Conservation (phyloP, 2,888 invertebrate genomes). For the Lysandra bellargus region DNA sequence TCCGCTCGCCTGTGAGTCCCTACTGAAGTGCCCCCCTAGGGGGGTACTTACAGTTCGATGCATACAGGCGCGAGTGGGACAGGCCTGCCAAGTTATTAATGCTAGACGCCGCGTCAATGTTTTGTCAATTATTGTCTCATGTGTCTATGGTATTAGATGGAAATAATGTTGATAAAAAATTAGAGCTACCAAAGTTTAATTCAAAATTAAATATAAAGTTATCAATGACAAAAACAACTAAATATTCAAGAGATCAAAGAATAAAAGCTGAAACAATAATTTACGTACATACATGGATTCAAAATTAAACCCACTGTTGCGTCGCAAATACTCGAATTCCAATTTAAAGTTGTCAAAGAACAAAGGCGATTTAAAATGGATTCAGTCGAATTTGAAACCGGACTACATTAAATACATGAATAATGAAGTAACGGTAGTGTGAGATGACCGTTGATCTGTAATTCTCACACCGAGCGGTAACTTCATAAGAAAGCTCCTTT, state of each 20-base stretch:
- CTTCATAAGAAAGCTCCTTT: slow-evolving; percentile 1
- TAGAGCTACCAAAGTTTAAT: background rate
- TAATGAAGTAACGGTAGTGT: slow-evolving; percentile 17
- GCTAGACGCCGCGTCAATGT: background rate
- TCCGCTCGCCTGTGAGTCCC: too few relatives aligned
- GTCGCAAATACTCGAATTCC: background rate
- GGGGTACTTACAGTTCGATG: too few relatives aligned
- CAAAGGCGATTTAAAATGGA: background rate
- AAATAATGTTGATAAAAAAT: background rate
- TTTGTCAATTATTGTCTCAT: background rate
- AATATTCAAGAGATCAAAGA: too few relatives aligned
- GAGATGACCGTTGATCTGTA: background rate
- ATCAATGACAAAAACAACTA: background rate
- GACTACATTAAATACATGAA: slow-evolving; percentile 15
- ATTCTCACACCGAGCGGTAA: background rate
- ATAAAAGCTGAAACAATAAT: background rate
- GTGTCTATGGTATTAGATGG: background rate
- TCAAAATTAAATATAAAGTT: background rate
- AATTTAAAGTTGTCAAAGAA: slow-evolving; percentile 16
- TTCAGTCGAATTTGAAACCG: slow-evolving; percentile 17
- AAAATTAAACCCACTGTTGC: background rate
- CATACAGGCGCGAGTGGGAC: too few relatives aligned
- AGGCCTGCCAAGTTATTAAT: background rate
- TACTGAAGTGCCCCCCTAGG: too few relatives aligned
- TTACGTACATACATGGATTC: background rate